Conservation (phyloP, 2,797 vertebrate genomes). For the Micrastur ruficollis region DNA sequence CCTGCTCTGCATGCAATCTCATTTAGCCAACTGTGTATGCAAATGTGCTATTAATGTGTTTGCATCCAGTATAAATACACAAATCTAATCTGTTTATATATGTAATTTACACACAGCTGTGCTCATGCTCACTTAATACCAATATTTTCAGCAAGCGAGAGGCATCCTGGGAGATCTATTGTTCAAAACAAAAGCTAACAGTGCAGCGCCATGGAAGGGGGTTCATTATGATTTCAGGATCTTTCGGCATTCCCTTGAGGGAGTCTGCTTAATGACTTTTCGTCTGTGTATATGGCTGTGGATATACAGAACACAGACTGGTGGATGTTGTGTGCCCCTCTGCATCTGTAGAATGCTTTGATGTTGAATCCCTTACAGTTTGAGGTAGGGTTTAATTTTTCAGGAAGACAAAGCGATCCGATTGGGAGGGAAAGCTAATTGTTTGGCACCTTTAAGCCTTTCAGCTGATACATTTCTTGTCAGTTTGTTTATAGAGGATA, state of each 20-base stretch:
- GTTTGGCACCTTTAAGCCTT: not conserved
- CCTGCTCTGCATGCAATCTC: slow-evolving; percentile 48
- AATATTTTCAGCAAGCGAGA: slow-evolving; percentile 62
- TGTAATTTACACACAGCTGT: slow-evolving; percentile 76
- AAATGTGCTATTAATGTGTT: slow-evolving; percentile 72
- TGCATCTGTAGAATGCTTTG: accelerated
- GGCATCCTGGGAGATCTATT: slow-evolving; percentile 59
- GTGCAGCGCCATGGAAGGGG: slow-evolving; percentile 22
- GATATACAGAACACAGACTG: not conserved
- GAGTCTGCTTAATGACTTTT: not conserved
- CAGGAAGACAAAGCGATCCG: not conserved
- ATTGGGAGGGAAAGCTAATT: not conserved
- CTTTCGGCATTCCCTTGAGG: slow-evolving; percentile 22
- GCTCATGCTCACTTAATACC: slow-evolving; percentile 64
- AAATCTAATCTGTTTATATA: slow-evolving; percentile 71
- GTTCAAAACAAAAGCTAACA: slow-evolving; percentile 66
- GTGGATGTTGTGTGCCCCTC: not conserved
- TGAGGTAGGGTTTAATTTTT: not conserved
- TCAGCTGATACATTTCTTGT: not conserved
- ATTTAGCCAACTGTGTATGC: slow-evolving; percentile 67
- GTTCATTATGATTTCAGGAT: slow-evolving; percentile 4
- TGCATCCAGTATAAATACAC: slow-evolving; percentile 70
- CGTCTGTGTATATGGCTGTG: not conserved
- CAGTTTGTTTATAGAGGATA: not conserved
- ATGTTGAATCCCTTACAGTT: not conserved